Evolutionary conservation across 2,113 vertebrate genomes (phyloP).

Genomic region (Antechinus flavipes): DNA sequence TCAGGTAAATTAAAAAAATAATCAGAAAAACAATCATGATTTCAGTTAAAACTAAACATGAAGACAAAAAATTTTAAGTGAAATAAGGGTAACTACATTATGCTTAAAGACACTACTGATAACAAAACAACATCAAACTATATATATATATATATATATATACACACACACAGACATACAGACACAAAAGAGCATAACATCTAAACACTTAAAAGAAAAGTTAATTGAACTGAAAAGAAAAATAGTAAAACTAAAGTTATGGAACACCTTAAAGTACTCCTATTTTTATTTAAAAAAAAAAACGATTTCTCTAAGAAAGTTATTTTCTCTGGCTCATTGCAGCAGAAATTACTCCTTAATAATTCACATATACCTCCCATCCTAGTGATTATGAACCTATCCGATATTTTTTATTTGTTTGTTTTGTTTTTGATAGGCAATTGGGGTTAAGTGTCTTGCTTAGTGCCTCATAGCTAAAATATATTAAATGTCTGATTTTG

Average conservation of each 20-base stretch:
- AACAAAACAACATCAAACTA: background rate
- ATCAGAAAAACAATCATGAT: background rate
- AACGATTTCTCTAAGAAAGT: background rate
- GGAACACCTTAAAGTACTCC: background rate
- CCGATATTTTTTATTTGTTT: too few species aligned
- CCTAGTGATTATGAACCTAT: too few species aligned
- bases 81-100: background rate
- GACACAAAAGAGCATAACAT: background rate
- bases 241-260: background rate
- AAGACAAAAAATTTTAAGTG: background rate
- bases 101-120: background rate
- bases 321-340: background rate
- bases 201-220: too few species aligned
- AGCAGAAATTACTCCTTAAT: too few species aligned
- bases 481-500: too few species aligned
- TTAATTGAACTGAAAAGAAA: background rate
- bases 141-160: too few species aligned
- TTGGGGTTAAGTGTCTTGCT: too few species aligned
- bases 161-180: too few species aligned
- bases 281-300: background rate
- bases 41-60: background rate
- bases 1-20: background rate
- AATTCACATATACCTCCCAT: too few species aligned
- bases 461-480: too few species aligned
- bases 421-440: too few species aligned